phyloP scores from a whole-genome alignment of 2,797 vertebrate genomes.

The Pelobates cultripes region DNA sequence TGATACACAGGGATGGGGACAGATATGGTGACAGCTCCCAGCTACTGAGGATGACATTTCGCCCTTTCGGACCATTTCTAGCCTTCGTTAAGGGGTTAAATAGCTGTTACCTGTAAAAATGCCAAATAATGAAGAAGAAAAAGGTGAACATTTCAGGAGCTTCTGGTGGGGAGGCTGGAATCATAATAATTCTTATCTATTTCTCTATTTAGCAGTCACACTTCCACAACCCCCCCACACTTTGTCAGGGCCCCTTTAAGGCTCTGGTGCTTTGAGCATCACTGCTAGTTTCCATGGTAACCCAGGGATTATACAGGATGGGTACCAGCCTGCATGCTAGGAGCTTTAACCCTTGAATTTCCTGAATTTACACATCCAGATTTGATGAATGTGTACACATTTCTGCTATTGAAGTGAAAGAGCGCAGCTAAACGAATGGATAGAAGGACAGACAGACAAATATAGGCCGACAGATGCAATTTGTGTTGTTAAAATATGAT shows the following conservation, averaged over 20 bases:
- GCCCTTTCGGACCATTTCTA: background rate
- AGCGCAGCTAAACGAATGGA: no score
- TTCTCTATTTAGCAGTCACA: background rate
- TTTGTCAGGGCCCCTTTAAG: conserved; percentile 37
- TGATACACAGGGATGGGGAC: conserved; percentile 1
- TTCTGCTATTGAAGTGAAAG: no score
- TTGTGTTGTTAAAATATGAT: background rate
- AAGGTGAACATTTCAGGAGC: conserved; percentile 16
- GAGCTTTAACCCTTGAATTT: conserved; percentile 20
- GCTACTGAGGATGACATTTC: background rate
- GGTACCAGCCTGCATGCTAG: conserved; percentile 45
- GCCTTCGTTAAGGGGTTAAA: conserved; percentile 16
- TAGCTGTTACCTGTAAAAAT: conserved; percentile 16
- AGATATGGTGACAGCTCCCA: conserved; percentile 9
- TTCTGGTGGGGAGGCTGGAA: background rate
- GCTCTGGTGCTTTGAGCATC: conserved; percentile 35
- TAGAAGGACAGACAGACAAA: no score
- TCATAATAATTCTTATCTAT: conserved; percentile 11
- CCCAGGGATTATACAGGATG: conserved; percentile 45
- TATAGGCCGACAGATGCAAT: no score
- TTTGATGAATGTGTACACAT: no score
- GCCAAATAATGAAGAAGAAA: conserved; percentile 29
- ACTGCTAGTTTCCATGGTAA: conserved; percentile 51
- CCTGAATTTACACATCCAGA: background rate
- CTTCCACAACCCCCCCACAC: background rate